phyloP scores from a whole-genome alignment of 2,113 vertebrate species.

The Andinoacara biseriatus region DNA sequence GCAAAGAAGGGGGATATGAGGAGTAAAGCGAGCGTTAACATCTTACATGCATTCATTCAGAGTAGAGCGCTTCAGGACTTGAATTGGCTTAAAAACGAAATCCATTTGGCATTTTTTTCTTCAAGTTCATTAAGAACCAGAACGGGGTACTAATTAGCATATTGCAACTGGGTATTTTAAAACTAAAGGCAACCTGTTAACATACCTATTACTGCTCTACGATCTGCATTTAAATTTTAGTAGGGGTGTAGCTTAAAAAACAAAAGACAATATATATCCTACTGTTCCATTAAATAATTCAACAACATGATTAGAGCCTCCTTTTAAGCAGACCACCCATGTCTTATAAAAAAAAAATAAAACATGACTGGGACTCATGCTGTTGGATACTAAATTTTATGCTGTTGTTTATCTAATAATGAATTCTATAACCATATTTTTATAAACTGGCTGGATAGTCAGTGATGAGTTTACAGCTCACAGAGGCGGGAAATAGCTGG shows the following conservation, averaged over 20 bases:
- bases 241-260: neutral
- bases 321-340: neutral
- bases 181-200: too few relatives aligned
- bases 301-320: neutral
- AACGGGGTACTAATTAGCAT: neutral
- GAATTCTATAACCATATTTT: neutral
- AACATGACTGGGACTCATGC: neutral
- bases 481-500: neutral
- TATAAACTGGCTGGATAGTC: neutral
- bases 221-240: too few relatives aligned
- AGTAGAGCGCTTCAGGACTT: too few relatives aligned
- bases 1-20: too few relatives aligned
- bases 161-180: too few relatives aligned
- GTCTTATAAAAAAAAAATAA: neutral
- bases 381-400: neutral
- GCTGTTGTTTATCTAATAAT: neutral
- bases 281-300: rapidly evolving
- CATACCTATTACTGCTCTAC: too few relatives aligned
- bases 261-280: neutral
- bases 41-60: neutral
- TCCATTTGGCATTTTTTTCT: neutral
- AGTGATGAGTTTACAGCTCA: neutral
- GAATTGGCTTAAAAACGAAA: neutral
- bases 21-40: too few relatives aligned
- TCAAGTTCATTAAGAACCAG: neutral